Conservation (phyloP, 1,140 invertebrate species). For the Drosophila ercepeae region DNA sequence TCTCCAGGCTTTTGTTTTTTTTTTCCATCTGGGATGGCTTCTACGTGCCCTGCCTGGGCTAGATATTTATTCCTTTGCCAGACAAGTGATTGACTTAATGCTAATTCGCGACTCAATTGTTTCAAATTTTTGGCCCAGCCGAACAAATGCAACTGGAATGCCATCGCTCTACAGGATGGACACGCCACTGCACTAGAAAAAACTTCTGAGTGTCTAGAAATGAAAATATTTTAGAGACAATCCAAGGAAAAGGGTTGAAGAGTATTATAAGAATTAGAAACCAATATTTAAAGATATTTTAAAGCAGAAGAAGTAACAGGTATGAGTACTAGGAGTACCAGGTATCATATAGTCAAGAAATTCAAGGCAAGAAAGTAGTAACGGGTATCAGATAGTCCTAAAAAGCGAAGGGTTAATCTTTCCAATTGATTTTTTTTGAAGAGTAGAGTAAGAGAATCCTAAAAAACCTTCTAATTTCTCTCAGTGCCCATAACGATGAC, state of each 20-base stretch:
- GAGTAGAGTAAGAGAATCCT: too few relatives aligned
- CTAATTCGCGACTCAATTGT: constrained; percentile 61
- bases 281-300: too few relatives aligned
- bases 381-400: neutral
- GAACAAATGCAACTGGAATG: constrained; percentile 42
- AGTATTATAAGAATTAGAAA: too few relatives aligned
- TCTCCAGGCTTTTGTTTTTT: constrained; percentile 6
- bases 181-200: neutral
- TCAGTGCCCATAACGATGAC: constrained; percentile 9
- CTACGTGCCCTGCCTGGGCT: constrained; percentile 41
- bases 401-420: too few relatives aligned
- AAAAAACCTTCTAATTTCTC: too few relatives aligned
- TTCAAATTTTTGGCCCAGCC: constrained; percentile 51
- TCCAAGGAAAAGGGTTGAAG: too few relatives aligned
- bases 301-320: too few relatives aligned
- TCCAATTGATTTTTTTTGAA: too few relatives aligned
- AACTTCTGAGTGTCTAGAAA: neutral
- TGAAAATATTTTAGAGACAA: too few relatives aligned
- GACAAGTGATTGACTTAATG: constrained; percentile 59
- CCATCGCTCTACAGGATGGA: neutral
- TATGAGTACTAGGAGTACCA: neutral
- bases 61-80: constrained; percentile 40
- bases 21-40: constrained; percentile 12
- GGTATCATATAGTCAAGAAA: too few relatives aligned
- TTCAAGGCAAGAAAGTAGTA: too few relatives aligned